Evolutionary conservation across 2,888 invertebrate species (phyloP).

Genomic region (Perithous albicinctus): DNA sequence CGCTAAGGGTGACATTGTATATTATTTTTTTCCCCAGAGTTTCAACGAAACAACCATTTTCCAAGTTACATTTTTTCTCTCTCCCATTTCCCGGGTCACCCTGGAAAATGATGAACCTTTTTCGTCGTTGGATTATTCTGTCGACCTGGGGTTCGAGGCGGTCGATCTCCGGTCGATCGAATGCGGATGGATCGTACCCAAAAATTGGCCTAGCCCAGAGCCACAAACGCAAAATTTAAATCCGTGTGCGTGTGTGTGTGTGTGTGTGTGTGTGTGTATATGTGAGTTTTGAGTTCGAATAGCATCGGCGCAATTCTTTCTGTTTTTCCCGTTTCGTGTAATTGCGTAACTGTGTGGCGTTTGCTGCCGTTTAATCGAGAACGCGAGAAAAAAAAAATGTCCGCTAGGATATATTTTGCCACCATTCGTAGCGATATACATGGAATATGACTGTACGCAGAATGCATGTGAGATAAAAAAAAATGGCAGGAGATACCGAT

Average conservation of each 20-base stretch:
- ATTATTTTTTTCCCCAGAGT: slow-evolving; percentile 23
- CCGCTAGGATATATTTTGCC: slow-evolving; percentile 51
- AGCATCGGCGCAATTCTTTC: slow-evolving; percentile 19
- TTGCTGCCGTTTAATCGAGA: slow-evolving; percentile 42
- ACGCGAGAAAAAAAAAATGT: slow-evolving; percentile 21
- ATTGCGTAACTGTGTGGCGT: slow-evolving; percentile 53
- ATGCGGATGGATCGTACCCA: slow-evolving; percentile 42
- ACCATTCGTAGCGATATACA: slow-evolving; percentile 34
- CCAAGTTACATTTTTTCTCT: slow-evolving; percentile 27
- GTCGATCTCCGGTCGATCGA: slow-evolving; percentile 57
- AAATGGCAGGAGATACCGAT: neutral
- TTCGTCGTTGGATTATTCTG: slow-evolving; percentile 50
- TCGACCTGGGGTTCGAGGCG: slow-evolving; percentile 13
- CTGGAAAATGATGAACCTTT: slow-evolving; percentile 53
- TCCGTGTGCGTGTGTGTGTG: neutral
- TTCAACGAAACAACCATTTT: slow-evolving; percentile 14
- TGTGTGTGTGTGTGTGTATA: neutral
- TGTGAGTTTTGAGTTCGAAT: slow-evolving; percentile 2
- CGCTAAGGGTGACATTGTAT: slow-evolving; percentile 15
- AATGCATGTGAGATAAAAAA: slow-evolving; percentile 39
- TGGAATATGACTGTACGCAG: slow-evolving; percentile 16
- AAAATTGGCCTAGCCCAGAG: slow-evolving; percentile 39
- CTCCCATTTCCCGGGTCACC: slow-evolving; percentile 31
- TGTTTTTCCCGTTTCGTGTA: slow-evolving; percentile 41
- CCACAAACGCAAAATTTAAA: slow-evolving; percentile 23